Percentiles rank a stretch among this genome's conserved stretches.
Conservation (phyloP, 2,888 invertebrate species). For the Thymelicus sylvestris region DNA sequence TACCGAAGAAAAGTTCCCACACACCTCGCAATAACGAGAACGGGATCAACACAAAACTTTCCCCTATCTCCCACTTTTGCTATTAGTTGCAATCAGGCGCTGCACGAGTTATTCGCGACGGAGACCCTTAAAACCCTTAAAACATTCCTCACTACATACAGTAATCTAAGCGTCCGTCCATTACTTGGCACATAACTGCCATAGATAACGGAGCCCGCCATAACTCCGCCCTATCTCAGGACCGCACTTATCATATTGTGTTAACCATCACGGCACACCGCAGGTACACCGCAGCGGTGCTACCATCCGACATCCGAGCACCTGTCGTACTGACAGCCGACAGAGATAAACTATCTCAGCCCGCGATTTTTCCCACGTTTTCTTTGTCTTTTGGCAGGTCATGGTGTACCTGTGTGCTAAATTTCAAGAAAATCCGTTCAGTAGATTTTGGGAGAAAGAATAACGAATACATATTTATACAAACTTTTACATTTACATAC, state of each 20-base stretch:
- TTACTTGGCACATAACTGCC: slow-evolving; percentile 35
- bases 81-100: slow-evolving; percentile 6
- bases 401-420: too few relatives aligned
- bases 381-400: too few relatives aligned
- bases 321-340: not conserved
- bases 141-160: slow-evolving; percentile 25
- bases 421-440: too few relatives aligned
- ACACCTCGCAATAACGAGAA: too few relatives aligned
- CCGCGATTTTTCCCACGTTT: too few relatives aligned
- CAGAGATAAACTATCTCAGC: too few relatives aligned
- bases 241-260: slow-evolving; percentile 30
- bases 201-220: slow-evolving; percentile 31
- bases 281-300: slow-evolving; percentile 3
- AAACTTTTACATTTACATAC: too few relatives aligned
- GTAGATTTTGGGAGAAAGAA: too few relatives aligned
- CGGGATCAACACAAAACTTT: not conserved
- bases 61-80: not conserved
- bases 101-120: not conserved
- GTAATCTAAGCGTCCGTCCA: slow-evolving; percentile 15
- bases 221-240: slow-evolving; percentile 32
- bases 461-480: too few relatives aligned
- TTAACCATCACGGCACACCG: slow-evolving; percentile 16
- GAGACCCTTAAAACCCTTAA: slow-evolving; percentile 16
- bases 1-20: too few relatives aligned
- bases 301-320: not conserved